phyloP scores from a whole-genome alignment of 1,140 invertebrate genomes.

The Euura saliciscinereae region DNA sequence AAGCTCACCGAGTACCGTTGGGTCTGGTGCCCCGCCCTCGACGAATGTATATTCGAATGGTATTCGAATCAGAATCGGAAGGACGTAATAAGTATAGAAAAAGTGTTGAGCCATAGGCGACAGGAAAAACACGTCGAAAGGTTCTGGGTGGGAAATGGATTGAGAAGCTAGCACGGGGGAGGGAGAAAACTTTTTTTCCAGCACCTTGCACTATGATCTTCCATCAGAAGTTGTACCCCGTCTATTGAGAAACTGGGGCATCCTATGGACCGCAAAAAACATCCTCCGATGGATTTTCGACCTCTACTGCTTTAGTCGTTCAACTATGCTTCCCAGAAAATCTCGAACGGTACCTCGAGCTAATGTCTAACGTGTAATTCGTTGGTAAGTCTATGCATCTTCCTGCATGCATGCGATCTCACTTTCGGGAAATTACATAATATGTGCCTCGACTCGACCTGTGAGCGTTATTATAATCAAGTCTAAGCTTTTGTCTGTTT shows the following conservation, averaged over 20 bases:
- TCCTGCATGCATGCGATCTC: no score
- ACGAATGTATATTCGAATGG: constrained; percentile 11
- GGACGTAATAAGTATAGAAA: constrained; percentile 13
- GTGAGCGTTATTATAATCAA: background rate
- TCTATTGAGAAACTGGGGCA: background rate
- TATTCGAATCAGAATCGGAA: constrained; percentile 26
- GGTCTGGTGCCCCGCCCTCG: background rate
- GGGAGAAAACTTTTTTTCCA: background rate
- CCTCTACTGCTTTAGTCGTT: background rate
- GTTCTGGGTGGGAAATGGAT: background rate
- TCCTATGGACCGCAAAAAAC: background rate
- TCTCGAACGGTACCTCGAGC: background rate
- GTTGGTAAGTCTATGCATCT: no score
- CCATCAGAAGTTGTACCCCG: background rate
- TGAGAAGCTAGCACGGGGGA: background rate
- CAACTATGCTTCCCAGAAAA: background rate
- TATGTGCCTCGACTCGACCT: background rate
- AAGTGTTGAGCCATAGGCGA: background rate
- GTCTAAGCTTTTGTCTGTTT: background rate
- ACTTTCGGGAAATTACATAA: no score
- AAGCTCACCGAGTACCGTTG: background rate
- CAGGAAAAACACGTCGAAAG: background rate
- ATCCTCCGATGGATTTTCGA: background rate
- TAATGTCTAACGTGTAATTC: no score
- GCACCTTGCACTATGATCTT: background rate